phyloP scores from a whole-genome alignment of 1,140 invertebrate species.

The Lucilia sericata region DNA sequence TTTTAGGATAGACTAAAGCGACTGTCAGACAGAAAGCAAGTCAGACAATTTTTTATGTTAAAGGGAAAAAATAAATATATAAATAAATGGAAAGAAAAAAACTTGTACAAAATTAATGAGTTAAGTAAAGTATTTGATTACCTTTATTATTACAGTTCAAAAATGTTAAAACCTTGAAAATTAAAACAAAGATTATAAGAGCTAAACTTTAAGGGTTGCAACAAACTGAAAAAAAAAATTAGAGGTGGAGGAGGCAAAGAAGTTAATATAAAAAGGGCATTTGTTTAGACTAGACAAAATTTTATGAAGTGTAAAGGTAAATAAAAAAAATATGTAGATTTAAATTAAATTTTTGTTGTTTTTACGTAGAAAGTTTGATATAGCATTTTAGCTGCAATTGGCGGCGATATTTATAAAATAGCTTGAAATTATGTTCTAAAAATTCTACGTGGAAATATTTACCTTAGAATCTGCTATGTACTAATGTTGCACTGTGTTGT shows the following conservation, averaged over 20 bases:
- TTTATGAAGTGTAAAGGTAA: constrained; percentile 2
- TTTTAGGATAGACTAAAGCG: constrained; percentile 7
- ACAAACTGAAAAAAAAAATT: neutral
- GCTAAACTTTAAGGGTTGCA: neutral
- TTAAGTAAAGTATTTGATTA: constrained; percentile 39
- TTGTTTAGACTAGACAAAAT: constrained; percentile 12
- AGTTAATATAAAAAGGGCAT: neutral
- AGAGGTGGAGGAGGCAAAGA: neutral
- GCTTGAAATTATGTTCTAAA: too few species aligned
- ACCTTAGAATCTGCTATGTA: too few species aligned
- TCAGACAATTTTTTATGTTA: constrained; percentile 21
- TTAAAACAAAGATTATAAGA: neutral
- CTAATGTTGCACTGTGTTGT: too few species aligned
- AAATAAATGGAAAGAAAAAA: neutral
- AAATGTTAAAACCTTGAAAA: constrained; percentile 32
- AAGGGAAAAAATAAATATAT: neutral
- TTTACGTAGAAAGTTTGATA: too few species aligned
- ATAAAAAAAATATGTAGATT: neutral
- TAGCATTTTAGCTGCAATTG: too few species aligned
- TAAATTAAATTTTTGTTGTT: neutral
- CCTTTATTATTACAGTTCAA: neutral
- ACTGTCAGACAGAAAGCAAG: neutral
- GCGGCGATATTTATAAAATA: too few species aligned
- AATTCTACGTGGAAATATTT: too few species aligned
- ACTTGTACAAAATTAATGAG: constrained; percentile 38